Percentiles rank a stretch among this genome's conserved stretches.
Evolutionary conservation across 92 coral and sea anemone genomes (phyloP).

Genomic region (Siderastrea siderea): DNA sequence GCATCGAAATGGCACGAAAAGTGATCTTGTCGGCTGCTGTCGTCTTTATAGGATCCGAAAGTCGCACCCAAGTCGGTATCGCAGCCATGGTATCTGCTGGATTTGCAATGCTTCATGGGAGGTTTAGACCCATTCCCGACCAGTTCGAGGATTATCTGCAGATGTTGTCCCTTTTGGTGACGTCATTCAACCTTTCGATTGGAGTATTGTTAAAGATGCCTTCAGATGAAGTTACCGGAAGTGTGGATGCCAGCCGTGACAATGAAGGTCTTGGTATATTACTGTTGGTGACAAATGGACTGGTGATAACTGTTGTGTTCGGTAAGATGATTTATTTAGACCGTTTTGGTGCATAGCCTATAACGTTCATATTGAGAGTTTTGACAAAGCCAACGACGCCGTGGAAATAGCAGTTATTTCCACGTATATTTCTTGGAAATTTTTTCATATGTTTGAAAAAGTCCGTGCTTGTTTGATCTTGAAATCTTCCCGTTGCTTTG

Average conservation of each 20-base stretch:
- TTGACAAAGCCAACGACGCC: no score
- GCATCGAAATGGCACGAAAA: slow-evolving; percentile 42
- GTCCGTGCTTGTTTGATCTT: no score
- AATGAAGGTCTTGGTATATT: slow-evolving; percentile 23
- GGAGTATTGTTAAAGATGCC: slow-evolving; percentile 47
- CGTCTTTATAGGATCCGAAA: slow-evolving; percentile 37
- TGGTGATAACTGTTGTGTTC: slow-evolving; percentile 26
- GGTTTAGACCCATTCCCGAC: slow-evolving; percentile 34
- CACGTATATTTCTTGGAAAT: no score
- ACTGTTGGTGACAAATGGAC: slow-evolving; percentile 22
- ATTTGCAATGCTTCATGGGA: slow-evolving; percentile 37
- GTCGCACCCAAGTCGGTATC: slow-evolving; percentile 47
- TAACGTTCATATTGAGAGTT: no score
- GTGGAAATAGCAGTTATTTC: no score
- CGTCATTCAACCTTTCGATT: slow-evolving; percentile 38
- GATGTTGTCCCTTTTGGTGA: slow-evolving; percentile 37
- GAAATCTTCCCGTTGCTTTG: no score
- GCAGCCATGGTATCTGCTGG: slow-evolving; percentile 27
- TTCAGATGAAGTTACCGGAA: slow-evolving; percentile 13
- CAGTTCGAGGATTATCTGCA: slow-evolving; percentile 38
- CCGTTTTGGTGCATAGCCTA: no score
- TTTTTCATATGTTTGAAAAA: no score
- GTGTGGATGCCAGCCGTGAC: slow-evolving; percentile 17
- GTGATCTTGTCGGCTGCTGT: slow-evolving; percentile 48
- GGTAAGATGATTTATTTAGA: slow-evolving; percentile 1